Percentiles rank a stretch among this genome's conserved stretches.
phyloP scores from a whole-genome alignment of 1,140 invertebrate species.

The Gonatopus flavifemur region DNA sequence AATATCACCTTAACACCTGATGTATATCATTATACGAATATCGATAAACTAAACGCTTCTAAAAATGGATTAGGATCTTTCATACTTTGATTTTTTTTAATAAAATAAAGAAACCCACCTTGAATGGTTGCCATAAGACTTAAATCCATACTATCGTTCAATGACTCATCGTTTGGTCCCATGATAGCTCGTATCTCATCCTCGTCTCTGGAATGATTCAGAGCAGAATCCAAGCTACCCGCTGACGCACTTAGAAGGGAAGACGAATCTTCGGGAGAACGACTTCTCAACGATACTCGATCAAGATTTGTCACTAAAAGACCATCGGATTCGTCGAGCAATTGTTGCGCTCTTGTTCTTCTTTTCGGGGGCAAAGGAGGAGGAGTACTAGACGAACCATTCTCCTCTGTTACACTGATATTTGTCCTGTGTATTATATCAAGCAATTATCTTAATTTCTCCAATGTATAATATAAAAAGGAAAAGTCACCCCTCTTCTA shows the following conservation, averaged over 20 bases:
- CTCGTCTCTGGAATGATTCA: slow-evolving; percentile 80
- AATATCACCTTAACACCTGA: not conserved
- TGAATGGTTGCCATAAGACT: slow-evolving; percentile 56
- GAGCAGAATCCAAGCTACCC: slow-evolving; percentile 80
- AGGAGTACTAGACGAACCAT: slow-evolving; percentile 55
- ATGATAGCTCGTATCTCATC: slow-evolving; percentile 66
- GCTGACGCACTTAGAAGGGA: slow-evolving; percentile 73
- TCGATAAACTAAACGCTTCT: no score
- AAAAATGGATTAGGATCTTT: not conserved
- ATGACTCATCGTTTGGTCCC: slow-evolving; percentile 60
- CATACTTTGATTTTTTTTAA: not conserved
- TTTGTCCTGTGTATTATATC: slow-evolving; percentile 38
- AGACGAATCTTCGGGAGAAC: slow-evolving; percentile 69
- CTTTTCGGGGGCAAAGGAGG: slow-evolving; percentile 77
- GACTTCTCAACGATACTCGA: slow-evolving; percentile 64
- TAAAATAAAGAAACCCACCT: slow-evolving; percentile 31
- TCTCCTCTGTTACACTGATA: slow-evolving; percentile 47
- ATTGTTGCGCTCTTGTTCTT: slow-evolving; percentile 57
- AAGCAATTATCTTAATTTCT: not conserved
- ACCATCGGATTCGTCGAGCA: slow-evolving; percentile 57
- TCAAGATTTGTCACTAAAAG: slow-evolving; percentile 62
- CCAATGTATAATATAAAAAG: not conserved
- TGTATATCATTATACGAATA: not conserved
- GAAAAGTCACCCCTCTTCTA: not conserved
- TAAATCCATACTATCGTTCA: slow-evolving; percentile 56